Conservation (phyloP, 1,140 invertebrate species). For the Ceratitis capitata region DNA sequence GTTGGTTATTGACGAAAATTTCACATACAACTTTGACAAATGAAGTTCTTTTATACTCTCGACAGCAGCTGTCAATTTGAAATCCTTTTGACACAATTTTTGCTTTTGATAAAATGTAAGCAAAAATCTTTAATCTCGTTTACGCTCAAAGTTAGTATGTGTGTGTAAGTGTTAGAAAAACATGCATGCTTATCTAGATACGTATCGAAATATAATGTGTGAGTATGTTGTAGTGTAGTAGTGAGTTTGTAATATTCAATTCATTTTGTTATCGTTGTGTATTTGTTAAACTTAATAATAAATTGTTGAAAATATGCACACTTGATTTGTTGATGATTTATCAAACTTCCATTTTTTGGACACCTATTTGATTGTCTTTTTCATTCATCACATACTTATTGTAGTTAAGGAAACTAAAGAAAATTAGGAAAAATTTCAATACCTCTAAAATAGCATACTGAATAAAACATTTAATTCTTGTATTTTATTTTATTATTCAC, state of each 20-base stretch:
- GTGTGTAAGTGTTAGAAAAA: neutral
- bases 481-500: too few relatives aligned
- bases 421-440: too few relatives aligned
- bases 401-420: too few relatives aligned
- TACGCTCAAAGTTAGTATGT: neutral
- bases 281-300: neutral
- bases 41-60: slow-evolving; percentile 24
- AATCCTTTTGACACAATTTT: slow-evolving; percentile 30
- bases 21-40: slow-evolving; percentile 29
- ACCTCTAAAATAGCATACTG: too few relatives aligned
- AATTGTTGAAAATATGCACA: neutral
- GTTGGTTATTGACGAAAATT: slow-evolving; percentile 24
- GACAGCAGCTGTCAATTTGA: slow-evolving; percentile 34
- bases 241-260: neutral
- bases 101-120: neutral
- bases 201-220: neutral
- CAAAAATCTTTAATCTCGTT: slow-evolving; percentile 17
- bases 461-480: too few relatives aligned
- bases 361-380: too few relatives aligned
- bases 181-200: neutral
- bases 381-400: too few relatives aligned
- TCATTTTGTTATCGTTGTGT: neutral
- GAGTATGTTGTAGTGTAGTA: neutral
- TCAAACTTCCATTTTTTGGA: too few relatives aligned
- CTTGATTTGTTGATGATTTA: neutral